Base-by-base conservation (phyloP, 2,888 invertebrate genomes). In the Leptogaster cylindrica region DNA sequence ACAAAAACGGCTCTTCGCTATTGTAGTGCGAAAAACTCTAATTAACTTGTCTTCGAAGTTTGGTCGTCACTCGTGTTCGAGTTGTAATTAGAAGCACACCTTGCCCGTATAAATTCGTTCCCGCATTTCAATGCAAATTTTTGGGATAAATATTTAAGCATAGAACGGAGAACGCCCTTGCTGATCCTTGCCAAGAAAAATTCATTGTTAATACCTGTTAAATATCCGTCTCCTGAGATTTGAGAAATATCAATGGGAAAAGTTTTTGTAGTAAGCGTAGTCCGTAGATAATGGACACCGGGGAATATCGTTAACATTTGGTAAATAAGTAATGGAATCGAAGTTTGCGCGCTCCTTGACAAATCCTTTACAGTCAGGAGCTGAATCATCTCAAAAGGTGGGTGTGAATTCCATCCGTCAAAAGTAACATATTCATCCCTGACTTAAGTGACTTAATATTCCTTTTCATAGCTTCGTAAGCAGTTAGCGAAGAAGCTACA, bases 131-230 rank as follows among this genome's bases (percentile, higher is more conserved):
- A 61, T 61, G 61, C 41, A 61, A 61, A 61, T 44, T 61, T 28
- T 16, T 28, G 18, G 61, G 44, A n/a, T n/a, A n/a, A n/a, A n/a
- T n/a, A n/a, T n/a, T 61, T 61, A 55, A 36, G 36, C 36, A 7
- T n/a, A 6, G 39, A 39, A 55, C 39, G 39, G 31, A 36, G 18
- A 23, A 6, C 36, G 23, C 33, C 20, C 23, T 36, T 36, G 10
- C 10, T 36, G 12, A 18, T 18, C 6, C 18, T 41, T 41, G 12
- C 18, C 41, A 4, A 12, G 48, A 48, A 64, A 48, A 1, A 12
- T 14, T 48, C 48, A 48, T 64, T 64, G 48, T 64, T 64, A 48
- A 64, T 48, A 64, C 64, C 44, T 64, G 64, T 48, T 64, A 64
- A 64, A 33, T 46, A 48, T 44, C 48, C 31, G 10, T 16, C 23